These are phyloP conservation scores for Macropis europaea DNA, from an alignment of 2,888 invertebrate genomes.

Conservation along the genomic window DNA sequence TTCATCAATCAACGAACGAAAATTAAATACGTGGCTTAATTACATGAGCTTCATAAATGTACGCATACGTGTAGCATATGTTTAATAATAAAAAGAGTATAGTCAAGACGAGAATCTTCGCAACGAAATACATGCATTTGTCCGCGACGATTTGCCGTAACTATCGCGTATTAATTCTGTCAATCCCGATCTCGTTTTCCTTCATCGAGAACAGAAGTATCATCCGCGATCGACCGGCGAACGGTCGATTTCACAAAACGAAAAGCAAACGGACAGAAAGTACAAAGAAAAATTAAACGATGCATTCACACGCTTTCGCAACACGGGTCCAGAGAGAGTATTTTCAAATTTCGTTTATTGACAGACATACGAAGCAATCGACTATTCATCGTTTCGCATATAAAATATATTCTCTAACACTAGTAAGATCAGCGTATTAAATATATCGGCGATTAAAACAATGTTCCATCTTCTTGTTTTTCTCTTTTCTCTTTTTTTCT, in stretches of 20 bases:
- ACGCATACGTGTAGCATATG: constrained; percentile 24
- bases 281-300: background rate
- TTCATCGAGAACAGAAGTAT: background rate
- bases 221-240: background rate
- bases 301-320: background rate
- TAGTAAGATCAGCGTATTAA: constrained; percentile 40
- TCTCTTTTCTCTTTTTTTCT: too few species aligned
- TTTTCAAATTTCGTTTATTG: constrained; percentile 50
- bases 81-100: constrained; percentile 9
- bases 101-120: constrained; percentile 20
- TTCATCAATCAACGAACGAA: constrained; percentile 8
- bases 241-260: background rate
- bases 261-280: background rate
- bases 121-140: constrained; percentile 13
- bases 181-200: background rate
- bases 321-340: constrained; percentile 18
- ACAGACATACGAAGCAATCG: constrained; percentile 49
- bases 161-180: constrained; percentile 44
- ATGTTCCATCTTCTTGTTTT: background rate
- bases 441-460: constrained; percentile 36
- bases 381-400: constrained; percentile 48
- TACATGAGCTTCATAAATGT: constrained; percentile 20
- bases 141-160: constrained; percentile 20
- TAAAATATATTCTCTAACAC: constrained; percentile 52
- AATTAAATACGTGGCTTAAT: constrained; percentile 30